Evolutionary conservation across 2,113 vertebrate genomes (phyloP).

Genomic region (Epinephelus moara): DNA sequence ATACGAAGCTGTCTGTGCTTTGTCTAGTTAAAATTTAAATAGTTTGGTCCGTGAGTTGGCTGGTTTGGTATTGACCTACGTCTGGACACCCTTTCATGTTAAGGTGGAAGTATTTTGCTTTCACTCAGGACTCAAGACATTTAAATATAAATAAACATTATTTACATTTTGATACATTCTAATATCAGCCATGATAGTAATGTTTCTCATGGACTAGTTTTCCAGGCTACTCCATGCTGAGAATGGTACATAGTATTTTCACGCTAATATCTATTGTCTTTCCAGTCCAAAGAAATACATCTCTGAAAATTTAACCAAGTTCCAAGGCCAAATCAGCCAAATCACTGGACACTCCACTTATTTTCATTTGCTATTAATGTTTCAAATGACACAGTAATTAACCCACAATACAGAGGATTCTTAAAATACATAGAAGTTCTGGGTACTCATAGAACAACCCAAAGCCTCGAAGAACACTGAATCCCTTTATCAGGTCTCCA

Average conservation of each 20-base stretch:
- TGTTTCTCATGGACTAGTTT: not conserved
- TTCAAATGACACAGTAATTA: constrained; percentile 25
- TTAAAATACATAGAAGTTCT: constrained; percentile 11
- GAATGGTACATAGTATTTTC: not conserved
- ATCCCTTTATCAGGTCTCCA: constrained; percentile 57
- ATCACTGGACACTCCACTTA: not conserved
- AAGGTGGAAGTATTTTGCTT: constrained; percentile 15
- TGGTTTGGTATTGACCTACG: constrained; percentile 37
- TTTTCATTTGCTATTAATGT: constrained; percentile 16
- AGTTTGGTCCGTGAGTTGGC: constrained; percentile 36
- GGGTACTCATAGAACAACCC: constrained; percentile 18
- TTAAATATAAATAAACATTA: not conserved
- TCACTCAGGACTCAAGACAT: constrained; percentile 2
- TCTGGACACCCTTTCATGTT: constrained; percentile 34
- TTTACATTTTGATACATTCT: not conserved
- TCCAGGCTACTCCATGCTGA: not conserved
- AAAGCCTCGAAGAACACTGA: constrained; percentile 16
- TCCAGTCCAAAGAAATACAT: not conserved
- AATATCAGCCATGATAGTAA: not conserved
- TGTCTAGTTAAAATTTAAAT: constrained; percentile 69
- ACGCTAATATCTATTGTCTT: not conserved
- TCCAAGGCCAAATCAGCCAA: not conserved
- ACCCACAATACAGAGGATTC: not conserved
- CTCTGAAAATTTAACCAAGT: not conserved
- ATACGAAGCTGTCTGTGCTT: constrained; percentile 54